Base-by-base conservation (phyloP, 2,113 vertebrate genomes). In the Cairina moschata region DNA sequence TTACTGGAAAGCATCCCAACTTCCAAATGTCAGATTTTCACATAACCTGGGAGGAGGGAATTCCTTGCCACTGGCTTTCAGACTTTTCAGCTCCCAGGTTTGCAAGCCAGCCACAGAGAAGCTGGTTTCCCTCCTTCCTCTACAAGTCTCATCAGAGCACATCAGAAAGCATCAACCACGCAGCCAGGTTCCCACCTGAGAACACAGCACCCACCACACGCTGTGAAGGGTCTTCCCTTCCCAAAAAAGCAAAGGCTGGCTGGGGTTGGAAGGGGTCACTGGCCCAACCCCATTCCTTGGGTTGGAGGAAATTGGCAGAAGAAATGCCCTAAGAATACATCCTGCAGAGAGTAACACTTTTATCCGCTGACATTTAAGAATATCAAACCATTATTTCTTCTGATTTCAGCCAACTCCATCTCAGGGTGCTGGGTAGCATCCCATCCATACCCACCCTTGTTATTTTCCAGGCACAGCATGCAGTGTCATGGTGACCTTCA, bases 381-480 rank as follows among this genome's bases (percentile, higher is more conserved):
- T 15, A 18, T 7, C 17, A 32, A 29, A 26, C 23, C 11, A 6
- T 26, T n/a, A 8, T 29, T 68, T 3, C 28, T 56, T 77, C 32
- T 25, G 26, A 25, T 31, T 4, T 2, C 4, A 68, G 21, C 56
- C 68, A 52, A 28, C 26, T 17, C 48, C 67, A 38, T 20, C 75
- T 6, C 42, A 16, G 58, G 28, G 22, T 6, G 2, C 71, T 76
- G 36, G 80, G 15, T 1, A 1, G 10, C 21, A 5, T 11, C 83
- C n/a, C 26, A 26, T 25, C n/a, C 1, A 0, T 2, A 8, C 50
- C 32, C 40, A 46, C 14, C 69, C n/a, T 25, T 0, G 1, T 0
- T 34, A 52, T n/a, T 18, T 38, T 36, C 54, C 58, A 40, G 69
- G 40, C 52, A 13, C 21, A 4, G 23, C 3, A 10, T 0, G 28